phyloP scores from a whole-genome alignment of 2,888 invertebrate species.

The Ochropacha duplaris region DNA sequence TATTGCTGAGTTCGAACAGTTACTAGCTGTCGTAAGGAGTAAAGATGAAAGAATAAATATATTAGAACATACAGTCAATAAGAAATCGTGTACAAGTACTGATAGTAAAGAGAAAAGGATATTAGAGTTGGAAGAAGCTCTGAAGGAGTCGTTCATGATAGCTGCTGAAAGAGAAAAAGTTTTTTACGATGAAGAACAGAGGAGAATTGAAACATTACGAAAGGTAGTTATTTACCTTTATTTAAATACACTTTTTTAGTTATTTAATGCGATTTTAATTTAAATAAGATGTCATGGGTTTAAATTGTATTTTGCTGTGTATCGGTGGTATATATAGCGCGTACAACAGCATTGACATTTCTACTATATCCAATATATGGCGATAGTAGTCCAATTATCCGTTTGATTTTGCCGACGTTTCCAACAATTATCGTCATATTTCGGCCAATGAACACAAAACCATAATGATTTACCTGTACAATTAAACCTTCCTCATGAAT shows the following conservation, averaged over 20 bases:
- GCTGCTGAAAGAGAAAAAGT: conserved; percentile 87
- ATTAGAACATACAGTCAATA: conserved; percentile 87
- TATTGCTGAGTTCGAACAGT: conserved; percentile 82
- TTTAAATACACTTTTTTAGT: neutral
- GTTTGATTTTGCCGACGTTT: too few relatives aligned
- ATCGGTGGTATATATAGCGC: too few relatives aligned
- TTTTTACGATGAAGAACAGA: conserved; percentile 85
- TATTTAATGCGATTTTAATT: too few relatives aligned
- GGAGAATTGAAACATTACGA: conserved; percentile 84
- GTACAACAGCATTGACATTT: too few relatives aligned
- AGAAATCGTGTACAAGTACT: conserved; percentile 56
- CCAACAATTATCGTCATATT: too few relatives aligned
- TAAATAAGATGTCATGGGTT: too few relatives aligned
- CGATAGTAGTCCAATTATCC: too few relatives aligned
- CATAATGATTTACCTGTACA: too few relatives aligned
- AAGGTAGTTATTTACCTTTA: conserved; percentile 75
- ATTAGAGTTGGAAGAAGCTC: conserved; percentile 90
- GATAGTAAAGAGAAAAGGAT: conserved; percentile 83
- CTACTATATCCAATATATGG: too few relatives aligned
- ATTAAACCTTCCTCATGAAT: too few relatives aligned
- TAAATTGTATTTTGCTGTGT: too few relatives aligned
- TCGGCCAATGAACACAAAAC: too few relatives aligned
- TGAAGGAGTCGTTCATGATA: conserved; percentile 90
- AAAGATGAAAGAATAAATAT: conserved; percentile 89
- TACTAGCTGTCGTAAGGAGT: conserved; percentile 80